Base-by-base conservation (phyloP, 1,140 invertebrate species). In the Centruroides sculpturatus region DNA sequence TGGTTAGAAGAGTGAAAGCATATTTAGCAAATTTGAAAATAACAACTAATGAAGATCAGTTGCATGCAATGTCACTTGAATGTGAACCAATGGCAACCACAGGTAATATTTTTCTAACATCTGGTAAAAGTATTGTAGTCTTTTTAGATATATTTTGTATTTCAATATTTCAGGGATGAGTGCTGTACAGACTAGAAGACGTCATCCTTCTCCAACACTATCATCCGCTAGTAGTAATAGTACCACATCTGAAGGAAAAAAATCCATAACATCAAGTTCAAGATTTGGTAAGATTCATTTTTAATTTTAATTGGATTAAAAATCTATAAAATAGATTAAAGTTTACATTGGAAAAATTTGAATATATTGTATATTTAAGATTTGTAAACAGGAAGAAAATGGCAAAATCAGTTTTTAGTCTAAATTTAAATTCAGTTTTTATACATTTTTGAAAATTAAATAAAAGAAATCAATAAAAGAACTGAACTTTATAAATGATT, bases 1-100 rank as follows among this genome's bases (percentile, higher is more conserved):
- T 98, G 94, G 90, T 94, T 34, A 79, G 93, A 6, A 77, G 92
- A 51, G 94, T 98, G 0, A 96, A 96, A 73, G 89, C 94, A 2
- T 98, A 99, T 75, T 76, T 98, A 36, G 85, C 86, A 54, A 88
- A 92, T 69, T 84, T 98, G 78, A 86, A 91, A 69, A 88, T 94
- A 2, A 85, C 88, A 62, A 88, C 84, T 10, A 90, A 97, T 73
- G 95, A 99, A 74, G 86, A 90, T 64, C 81, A 85, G 64, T 75
- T 98, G 55, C 89, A 93, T 67, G 82, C 83, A 55, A 77, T 97
- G 66, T 97, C 92, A 3, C 74, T 90, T 23, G 85, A 91, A 65
- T 97, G 94, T 73, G 95, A 99, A 70, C 82, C 85, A 3, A 74
- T 78, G 35, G 51, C 59, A 48, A 63, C 56, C n/a, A 47, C 59